phyloP scores from a whole-genome alignment of 2,113 vertebrate genomes.

The Mustela nigripes region DNA sequence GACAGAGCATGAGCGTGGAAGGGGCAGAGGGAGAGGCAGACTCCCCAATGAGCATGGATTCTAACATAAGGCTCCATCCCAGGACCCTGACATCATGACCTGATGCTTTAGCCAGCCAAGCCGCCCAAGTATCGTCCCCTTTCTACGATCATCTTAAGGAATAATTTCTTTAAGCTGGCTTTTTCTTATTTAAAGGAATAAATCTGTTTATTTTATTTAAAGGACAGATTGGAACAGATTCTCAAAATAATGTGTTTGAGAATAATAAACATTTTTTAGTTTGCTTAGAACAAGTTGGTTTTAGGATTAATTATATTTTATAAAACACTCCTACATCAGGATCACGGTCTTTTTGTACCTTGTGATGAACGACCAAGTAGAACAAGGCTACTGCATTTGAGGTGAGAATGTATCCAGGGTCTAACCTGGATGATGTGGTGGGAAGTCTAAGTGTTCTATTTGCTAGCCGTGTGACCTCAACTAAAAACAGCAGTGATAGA shows the following conservation, averaged over 20 bases:
- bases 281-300: conserved; percentile 7
- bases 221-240: conserved; percentile 2
- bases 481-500: neutral
- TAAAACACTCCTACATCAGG: neutral
- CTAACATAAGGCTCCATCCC: neutral
- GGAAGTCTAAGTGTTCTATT: neutral
- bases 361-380: neutral
- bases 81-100: neutral
- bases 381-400: neutral
- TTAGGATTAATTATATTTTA: neutral
- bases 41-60: neutral
- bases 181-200: neutral
- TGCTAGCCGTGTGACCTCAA: neutral
- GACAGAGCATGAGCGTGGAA: neutral
- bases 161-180: neutral
- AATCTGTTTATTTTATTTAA: neutral
- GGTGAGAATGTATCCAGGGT: neutral
- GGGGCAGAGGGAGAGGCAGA: neutral
- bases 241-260: neutral
- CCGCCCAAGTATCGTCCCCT: neutral
- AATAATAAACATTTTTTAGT: neutral
- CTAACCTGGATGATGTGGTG: neutral
- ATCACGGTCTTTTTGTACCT: neutral
- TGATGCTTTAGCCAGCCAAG: neutral
- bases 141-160: neutral